A percentile compares a stretch with the other conserved stretches of the same genome.
Conservation (phyloP, 2,113 vertebrate species). For the Helogale parvula region DNA sequence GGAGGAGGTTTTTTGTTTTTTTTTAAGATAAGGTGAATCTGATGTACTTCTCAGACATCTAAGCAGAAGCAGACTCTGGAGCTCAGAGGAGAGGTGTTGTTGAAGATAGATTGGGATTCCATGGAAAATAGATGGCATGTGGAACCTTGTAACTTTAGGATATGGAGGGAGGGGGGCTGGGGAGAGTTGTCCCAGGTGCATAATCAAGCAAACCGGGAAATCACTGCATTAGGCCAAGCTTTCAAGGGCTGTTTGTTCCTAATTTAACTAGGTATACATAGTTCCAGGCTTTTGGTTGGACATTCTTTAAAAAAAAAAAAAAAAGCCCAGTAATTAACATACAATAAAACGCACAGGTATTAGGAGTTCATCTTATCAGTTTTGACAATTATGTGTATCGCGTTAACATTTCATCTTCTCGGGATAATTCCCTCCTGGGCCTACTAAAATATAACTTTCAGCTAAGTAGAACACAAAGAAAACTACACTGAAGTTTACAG, state of each 20-base stretch:
- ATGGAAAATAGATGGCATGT: not conserved
- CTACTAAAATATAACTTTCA: not conserved
- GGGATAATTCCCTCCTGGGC: not conserved
- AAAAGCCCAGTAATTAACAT: not conserved
- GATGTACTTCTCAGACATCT: not conserved
- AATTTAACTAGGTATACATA: not conserved
- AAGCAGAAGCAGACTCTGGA: not conserved
- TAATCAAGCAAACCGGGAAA: not conserved
- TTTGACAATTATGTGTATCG: not conserved
- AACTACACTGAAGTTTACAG: not conserved
- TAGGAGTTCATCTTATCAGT: not conserved
- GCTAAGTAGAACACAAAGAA: not conserved
- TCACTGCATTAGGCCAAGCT: not conserved
- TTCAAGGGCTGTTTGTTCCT: not conserved
- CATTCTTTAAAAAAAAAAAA: not conserved
- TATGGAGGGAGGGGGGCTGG: not conserved
- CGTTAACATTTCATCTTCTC: not conserved
- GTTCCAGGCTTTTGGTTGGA: not conserved
- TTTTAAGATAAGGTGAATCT: not conserved
- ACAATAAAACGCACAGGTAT: not conserved
- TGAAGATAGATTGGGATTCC: not conserved
- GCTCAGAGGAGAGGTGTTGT: not conserved
- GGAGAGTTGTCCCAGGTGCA: not conserved
- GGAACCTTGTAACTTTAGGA: not conserved
- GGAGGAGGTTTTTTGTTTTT: not conserved